phyloP scores from a whole-genome alignment of 2,113 vertebrate genomes.

The Rhinichthys klamathensis region DNA sequence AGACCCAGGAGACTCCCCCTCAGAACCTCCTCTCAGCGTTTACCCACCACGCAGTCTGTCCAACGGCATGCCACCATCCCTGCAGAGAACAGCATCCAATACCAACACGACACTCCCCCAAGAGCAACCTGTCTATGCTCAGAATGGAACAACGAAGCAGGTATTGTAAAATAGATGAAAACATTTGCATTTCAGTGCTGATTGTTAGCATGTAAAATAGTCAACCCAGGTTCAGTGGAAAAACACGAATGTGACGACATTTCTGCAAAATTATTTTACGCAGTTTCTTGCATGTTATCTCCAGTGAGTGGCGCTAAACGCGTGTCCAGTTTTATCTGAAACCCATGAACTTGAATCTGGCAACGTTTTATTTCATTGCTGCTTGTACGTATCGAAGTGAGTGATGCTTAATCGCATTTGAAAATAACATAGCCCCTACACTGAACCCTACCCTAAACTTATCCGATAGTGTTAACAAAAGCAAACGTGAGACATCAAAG shows the following conservation, averaged over 20 bases:
- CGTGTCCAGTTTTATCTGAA: too few relatives aligned
- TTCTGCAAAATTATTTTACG: background rate
- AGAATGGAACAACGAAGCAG: conserved; percentile 69
- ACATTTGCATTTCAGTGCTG: background rate
- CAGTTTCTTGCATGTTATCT: background rate
- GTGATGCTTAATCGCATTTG: background rate
- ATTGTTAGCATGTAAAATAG: background rate
- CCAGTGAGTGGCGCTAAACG: background rate
- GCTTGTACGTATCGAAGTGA: background rate
- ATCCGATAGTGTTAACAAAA: too few relatives aligned
- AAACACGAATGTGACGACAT: background rate
- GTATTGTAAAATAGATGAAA: conserved; percentile 56
- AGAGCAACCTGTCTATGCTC: conserved; percentile 54
- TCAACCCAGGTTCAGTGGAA: background rate
- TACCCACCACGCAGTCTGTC: conserved; percentile 71
- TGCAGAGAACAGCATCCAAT: conserved; percentile 49
- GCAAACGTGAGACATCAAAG: too few relatives aligned
- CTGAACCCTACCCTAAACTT: background rate
- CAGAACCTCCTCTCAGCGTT: conserved; percentile 49
- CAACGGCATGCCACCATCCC: conserved; percentile 74
- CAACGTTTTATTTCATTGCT: too few relatives aligned
- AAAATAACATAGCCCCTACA: background rate
- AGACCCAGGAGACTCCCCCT: conserved; percentile 79
- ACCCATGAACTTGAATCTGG: too few relatives aligned
- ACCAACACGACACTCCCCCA: conserved; percentile 62